phyloP scores from a whole-genome alignment of 2,113 vertebrate genomes.

The Perognathus longimembris region DNA sequence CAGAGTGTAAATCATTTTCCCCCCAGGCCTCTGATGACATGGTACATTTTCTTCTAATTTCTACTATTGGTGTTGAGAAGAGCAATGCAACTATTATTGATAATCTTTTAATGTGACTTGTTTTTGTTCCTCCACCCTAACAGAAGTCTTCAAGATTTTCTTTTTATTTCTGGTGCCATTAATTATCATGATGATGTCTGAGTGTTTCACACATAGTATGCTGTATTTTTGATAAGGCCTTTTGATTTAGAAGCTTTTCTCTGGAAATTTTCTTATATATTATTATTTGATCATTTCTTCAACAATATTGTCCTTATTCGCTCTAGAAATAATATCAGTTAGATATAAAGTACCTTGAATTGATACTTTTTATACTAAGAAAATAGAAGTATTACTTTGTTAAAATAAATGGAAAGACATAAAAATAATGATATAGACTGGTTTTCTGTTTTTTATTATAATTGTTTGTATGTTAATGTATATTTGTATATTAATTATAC shows the following conservation, averaged over 20 bases:
- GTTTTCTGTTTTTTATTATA: not conserved
- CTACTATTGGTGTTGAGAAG: not conserved
- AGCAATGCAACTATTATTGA: not conserved
- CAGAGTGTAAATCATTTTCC: constrained; percentile 23
- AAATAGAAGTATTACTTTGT: not conserved
- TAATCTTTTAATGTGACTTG: constrained; percentile 10
- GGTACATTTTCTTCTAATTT: constrained; percentile 37
- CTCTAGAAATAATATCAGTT: constrained; percentile 25
- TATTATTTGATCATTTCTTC: constrained; percentile 48
- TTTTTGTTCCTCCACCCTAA: not conserved
- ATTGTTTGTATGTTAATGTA: not conserved
- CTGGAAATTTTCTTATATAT: not conserved
- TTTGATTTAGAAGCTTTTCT: constrained; percentile 20
- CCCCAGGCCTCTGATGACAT: not conserved
- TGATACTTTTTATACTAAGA: not conserved
- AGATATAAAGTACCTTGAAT: not conserved
- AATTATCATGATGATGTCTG: constrained; percentile 27
- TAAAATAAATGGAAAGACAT: not conserved
- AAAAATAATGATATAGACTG: not conserved
- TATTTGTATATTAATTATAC: not conserved
- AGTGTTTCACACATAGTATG: not conserved
- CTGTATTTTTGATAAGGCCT: not conserved
- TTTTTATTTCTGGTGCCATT: constrained; percentile 25
- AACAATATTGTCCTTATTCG: constrained; percentile 36
- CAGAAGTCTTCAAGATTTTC: constrained; percentile 28